Conservation (phyloP, 1,140 invertebrate genomes). For the Cotesia glomerata region DNA sequence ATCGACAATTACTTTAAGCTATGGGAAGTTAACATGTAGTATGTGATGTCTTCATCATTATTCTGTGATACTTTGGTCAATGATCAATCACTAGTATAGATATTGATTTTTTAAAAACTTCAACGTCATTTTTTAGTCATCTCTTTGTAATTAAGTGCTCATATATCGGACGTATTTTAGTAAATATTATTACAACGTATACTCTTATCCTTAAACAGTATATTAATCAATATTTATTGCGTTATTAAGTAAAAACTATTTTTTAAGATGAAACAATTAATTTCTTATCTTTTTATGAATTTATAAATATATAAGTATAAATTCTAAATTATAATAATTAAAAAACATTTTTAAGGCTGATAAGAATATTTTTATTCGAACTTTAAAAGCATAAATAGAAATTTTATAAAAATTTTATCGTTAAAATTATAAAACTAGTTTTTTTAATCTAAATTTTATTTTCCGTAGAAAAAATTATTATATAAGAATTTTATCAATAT, state of each 20-base stretch:
- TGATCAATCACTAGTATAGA: background rate
- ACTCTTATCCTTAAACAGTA: background rate
- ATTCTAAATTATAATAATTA: no score
- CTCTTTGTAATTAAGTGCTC: no score
- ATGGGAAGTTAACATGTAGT: conserved; percentile 86
- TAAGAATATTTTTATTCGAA: no score
- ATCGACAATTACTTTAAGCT: conserved; percentile 87
- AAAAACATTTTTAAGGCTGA: no score
- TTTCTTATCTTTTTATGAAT: background rate
- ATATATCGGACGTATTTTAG: background rate
- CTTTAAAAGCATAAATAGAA: no score
- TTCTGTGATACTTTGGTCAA: background rate
- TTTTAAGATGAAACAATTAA: conserved; percentile 51
- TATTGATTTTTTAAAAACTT: background rate
- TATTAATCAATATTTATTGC: conserved; percentile 62
- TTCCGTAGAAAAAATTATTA: no score
- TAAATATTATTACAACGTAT: background rate
- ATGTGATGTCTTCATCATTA: background rate
- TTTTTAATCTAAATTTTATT: no score
- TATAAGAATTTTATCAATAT: background rate
- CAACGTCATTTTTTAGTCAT: background rate
- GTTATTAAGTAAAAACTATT: conserved; percentile 52
- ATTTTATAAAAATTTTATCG: no score
- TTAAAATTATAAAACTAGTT: no score
- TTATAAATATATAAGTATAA: background rate